Base-by-base conservation (phyloP, 2,113 vertebrate species). In the Tautogolabrus adspersus region DNA sequence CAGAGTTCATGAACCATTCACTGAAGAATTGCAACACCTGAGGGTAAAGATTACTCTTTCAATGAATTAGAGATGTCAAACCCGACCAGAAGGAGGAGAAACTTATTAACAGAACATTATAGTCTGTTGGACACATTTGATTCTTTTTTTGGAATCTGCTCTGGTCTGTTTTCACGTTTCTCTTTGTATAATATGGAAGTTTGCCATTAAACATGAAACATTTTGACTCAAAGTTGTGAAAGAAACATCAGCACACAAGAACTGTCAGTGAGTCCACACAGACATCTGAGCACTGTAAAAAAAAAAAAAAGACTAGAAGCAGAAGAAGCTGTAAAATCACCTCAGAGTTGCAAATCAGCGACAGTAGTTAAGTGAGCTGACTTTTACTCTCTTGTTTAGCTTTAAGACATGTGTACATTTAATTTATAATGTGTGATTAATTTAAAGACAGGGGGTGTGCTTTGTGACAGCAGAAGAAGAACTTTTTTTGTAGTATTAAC, bases 1-100 rank as follows among this genome's bases (percentile, higher is more conserved):
- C 61, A 76, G 73, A 72, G 80, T 73, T 84, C 54, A 60, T 15
- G 72, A 80, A 61, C 72, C 61, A 42, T 13, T 84, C 75, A 73
- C 66, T 34, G 26, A 77, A 62, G 56, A 85, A 73, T 11, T 84
- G 56, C n/a, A 72, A 60, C 56, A 66, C 72, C 63, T 22, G 54
- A 77, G 64, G 77, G 22, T 18, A 61, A n/a, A 22, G 49, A 72
- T 54, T 12, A 26, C 5, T 9, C 47, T 57, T 42, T 66, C 18
- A 40, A 26, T 60, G 13, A 74, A 55, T 8, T 15, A 59, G 26
- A 22, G 8, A 59, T 74, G 52, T 64, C 18, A 63, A 74, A 22
- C 11, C 13, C 47, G 10, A 49, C 55, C 19, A 8, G 16, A 62
- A 49, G 47, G 66, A 49, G 47, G 47, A 52, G 16, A n/a, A 7